These are phyloP conservation scores for Urosaurus nigricauda DNA, from an alignment of 2,797 vertebrate species.

Conservation along the genomic window DNA sequence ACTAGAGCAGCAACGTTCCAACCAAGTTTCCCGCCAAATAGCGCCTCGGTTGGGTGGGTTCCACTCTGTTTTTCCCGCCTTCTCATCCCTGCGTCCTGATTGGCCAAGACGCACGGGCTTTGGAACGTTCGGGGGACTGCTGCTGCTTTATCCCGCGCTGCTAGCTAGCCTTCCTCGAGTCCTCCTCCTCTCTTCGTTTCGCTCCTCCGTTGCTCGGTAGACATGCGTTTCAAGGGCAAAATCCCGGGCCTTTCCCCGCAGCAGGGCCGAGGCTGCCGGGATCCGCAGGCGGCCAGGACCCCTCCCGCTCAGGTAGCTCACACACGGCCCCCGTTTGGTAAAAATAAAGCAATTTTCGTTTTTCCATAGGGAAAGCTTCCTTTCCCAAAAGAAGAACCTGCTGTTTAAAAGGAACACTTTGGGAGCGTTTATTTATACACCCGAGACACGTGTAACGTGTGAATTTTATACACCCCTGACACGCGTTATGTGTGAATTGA, in stretches of 20 bases:
- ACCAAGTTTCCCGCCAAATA: too few species aligned
- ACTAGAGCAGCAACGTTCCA: too few species aligned
- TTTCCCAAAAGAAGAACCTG: background rate
- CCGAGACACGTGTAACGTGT: background rate
- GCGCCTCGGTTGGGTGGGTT: too few species aligned
- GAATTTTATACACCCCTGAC: too few species aligned
- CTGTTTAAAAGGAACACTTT: too few species aligned
- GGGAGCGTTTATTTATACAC: background rate
- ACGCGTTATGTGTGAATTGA: too few species aligned
- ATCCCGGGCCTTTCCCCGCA: conserved; percentile 20
- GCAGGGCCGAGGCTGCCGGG: background rate
- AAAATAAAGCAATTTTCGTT: too few species aligned
- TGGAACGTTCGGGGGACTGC: background rate
- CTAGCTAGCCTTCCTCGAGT: too few species aligned
- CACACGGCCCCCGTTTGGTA: too few species aligned
- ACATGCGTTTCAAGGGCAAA: conserved; percentile 66
- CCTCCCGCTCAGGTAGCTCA: conserved; percentile 31
- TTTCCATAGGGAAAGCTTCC: background rate
- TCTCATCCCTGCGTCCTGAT: background rate
- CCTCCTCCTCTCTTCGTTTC: too few species aligned
- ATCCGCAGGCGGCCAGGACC: background rate
- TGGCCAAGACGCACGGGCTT: background rate
- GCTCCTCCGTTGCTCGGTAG: too few species aligned
- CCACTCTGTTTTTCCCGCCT: background rate
- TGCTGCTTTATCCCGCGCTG: too few species aligned